phyloP scores from a whole-genome alignment of 2,888 invertebrate genomes.

The Limnephilus marmoratus region DNA sequence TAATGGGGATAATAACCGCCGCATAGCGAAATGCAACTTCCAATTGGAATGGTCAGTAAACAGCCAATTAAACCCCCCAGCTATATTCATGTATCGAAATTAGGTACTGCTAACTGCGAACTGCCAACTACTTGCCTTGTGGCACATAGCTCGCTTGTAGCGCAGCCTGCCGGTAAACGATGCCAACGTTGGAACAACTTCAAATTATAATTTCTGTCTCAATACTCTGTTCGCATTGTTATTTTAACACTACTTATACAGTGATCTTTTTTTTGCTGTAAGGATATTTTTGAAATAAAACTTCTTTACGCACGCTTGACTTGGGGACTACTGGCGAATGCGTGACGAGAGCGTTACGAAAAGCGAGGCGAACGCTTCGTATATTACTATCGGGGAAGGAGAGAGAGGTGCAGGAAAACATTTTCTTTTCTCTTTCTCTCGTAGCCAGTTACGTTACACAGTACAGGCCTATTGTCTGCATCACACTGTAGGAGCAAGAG shows the following conservation, averaged over 20 bases:
- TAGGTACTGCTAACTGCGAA: slow-evolving; percentile 16
- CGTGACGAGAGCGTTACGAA: too few species aligned
- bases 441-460: too few species aligned
- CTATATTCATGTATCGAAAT: slow-evolving; percentile 26
- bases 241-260: background rate
- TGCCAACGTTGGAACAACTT: background rate
- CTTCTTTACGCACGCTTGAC: too few species aligned
- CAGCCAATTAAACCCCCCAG: slow-evolving; percentile 48
- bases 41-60: slow-evolving; percentile 55
- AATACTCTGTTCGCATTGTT: background rate
- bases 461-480: too few species aligned
- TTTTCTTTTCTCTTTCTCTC: too few species aligned
- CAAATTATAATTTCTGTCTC: background rate
- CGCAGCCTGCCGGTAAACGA: background rate
- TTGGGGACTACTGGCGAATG: too few species aligned
- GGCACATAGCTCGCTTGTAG: background rate
- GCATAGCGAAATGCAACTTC: slow-evolving; percentile 49
- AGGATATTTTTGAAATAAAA: too few species aligned
- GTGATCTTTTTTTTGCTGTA: too few species aligned
- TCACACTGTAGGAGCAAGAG: too few species aligned
- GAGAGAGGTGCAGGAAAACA: too few species aligned
- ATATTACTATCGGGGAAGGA: too few species aligned
- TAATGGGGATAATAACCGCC: slow-evolving; percentile 51
- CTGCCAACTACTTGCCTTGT: background rate
- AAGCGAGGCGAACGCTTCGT: too few species aligned